A percentile compares a stretch with the other conserved stretches of the same genome.
Conservation (phyloP, 2,113 vertebrate genomes). For the Tinamus guttatus region DNA sequence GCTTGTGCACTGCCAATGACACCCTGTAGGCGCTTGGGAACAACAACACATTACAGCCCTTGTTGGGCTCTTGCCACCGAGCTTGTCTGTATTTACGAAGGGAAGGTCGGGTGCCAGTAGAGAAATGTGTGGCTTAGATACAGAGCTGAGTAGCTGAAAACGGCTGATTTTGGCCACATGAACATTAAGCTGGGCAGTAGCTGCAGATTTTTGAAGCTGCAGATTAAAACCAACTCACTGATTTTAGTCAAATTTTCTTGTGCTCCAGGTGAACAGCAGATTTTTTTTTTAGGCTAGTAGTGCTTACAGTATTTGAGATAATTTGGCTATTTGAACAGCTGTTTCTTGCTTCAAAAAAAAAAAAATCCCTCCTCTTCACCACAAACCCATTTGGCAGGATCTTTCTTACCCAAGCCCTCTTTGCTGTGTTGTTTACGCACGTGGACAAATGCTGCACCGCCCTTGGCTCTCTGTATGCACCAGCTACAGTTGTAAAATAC, state of each 20-base stretch:
- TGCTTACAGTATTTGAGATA: neutral
- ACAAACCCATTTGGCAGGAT: neutral
- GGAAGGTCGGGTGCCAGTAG: neutral
- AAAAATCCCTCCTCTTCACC: neutral
- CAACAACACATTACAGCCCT: neutral
- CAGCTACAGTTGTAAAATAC: neutral
- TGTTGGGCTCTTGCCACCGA: neutral
- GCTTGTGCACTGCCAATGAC: neutral
- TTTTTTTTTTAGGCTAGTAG: neutral
- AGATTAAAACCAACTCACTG: neutral
- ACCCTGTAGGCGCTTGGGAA: fast-evolving
- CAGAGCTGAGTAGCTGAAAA: neutral
- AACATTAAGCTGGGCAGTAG: neutral
- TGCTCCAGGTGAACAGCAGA: neutral
- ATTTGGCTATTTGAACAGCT: neutral
- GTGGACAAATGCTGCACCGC: neutral
- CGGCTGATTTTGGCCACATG: neutral
- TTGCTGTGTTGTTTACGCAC: neutral
- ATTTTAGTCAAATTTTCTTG: neutral
- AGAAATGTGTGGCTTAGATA: neutral
- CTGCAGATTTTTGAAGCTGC: neutral
- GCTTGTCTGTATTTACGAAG: neutral
- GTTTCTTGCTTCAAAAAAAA: neutral
- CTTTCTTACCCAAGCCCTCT: no score
- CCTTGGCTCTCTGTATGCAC: neutral